Evolutionary conservation across 2,113 vertebrate genomes (phyloP).

Genomic region (Sander lucioperca): DNA sequence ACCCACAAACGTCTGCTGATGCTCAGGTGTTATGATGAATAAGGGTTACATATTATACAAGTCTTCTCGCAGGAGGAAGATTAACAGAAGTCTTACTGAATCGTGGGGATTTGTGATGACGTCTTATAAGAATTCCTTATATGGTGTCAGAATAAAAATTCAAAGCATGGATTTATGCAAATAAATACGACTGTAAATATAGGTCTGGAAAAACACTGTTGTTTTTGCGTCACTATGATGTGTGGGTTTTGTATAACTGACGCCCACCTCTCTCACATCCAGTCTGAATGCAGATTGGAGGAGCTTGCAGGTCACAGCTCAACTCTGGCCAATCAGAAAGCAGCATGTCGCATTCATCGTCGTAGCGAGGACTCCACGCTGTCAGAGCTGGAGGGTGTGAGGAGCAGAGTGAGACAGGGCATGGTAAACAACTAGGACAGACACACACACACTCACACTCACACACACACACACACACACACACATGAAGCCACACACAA

Average conservation of each 20-base stretch:
- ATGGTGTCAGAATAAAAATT: constrained; percentile 31
- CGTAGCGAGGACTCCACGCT: constrained; percentile 26
- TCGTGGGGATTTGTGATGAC: constrained; percentile 26
- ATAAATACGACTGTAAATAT: constrained; percentile 5
- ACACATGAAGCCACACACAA: constrained; percentile 39
- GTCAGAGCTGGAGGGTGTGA: constrained; percentile 64
- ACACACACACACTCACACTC: constrained; percentile 11
- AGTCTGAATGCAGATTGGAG: constrained; percentile 44
- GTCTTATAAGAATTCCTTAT: constrained; percentile 32
- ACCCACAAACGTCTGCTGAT: constrained; percentile 2
- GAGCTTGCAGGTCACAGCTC: constrained; percentile 12
- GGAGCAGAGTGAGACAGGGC: constrained; percentile 57
- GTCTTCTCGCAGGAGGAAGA: neutral
- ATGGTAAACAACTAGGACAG: constrained; percentile 71
- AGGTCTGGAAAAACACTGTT: constrained; percentile 25
- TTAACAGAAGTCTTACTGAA: neutral
- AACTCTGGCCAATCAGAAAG: constrained; percentile 52
- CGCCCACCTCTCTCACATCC: constrained; percentile 23
- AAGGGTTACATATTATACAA: neutral
- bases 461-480: constrained; percentile 31
- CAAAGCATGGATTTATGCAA: constrained; percentile 10
- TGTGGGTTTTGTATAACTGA: constrained; percentile 9
- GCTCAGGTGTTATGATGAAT: neutral
- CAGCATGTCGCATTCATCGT: constrained; percentile 28
- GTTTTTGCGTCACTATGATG: constrained; percentile 52